Evolutionary conservation across 1,140 invertebrate genomes (phyloP).

Genomic region (Pectinophora gossypiella): DNA sequence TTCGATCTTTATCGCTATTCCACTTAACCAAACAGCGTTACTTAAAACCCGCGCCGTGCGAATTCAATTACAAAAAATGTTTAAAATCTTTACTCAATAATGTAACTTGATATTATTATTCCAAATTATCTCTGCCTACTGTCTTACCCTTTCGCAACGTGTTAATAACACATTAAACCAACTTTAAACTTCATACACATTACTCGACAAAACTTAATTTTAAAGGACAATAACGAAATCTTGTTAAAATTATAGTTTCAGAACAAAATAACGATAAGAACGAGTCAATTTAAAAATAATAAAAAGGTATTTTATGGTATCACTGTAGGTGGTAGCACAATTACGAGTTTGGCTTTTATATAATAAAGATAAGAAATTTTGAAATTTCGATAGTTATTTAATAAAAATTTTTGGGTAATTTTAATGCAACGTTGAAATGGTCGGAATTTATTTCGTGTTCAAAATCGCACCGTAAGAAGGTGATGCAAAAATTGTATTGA

Average conservation of each 20-base stretch:
- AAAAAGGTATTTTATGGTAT: not conserved
- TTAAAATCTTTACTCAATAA: too few relatives aligned
- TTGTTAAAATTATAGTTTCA: not conserved
- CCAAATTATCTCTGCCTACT: not conserved
- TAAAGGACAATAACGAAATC: not conserved
- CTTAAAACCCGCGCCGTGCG: too few relatives aligned
- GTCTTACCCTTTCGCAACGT: not conserved
- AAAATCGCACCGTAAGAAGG: not conserved
- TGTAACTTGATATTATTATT: not conserved
- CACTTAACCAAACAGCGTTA: too few relatives aligned
- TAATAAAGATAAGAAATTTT: not conserved
- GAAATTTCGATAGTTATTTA: not conserved
- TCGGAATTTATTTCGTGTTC: too few relatives aligned
- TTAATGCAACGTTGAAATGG: too few relatives aligned
- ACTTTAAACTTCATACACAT: not conserved
- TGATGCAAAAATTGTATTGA: not conserved
- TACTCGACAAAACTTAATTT: not conserved
- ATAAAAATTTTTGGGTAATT: not conserved
- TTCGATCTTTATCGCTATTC: too few relatives aligned
- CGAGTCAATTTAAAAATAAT: not conserved
- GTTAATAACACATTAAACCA: too few relatives aligned
- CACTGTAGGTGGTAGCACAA: not conserved
- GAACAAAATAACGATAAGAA: not conserved
- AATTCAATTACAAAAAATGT: too few relatives aligned
- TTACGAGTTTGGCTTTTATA: not conserved